phyloP scores from a whole-genome alignment of 2,888 invertebrate species.

The Scaptomyza tumidula region DNA sequence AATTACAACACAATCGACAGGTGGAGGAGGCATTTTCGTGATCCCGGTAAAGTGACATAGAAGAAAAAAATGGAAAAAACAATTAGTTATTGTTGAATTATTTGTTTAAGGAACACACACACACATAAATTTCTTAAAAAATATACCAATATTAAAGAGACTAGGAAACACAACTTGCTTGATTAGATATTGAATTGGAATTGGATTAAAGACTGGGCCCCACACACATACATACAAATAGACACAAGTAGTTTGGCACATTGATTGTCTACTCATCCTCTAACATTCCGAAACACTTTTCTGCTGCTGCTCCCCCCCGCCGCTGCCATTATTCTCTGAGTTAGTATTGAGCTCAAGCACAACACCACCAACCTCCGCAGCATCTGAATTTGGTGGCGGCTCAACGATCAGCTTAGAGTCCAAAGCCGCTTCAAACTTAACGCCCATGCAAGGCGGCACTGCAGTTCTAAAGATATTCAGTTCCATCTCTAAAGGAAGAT shows the following conservation, averaged over 20 bases:
- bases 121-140: conserved; percentile 28
- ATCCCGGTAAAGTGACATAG: conserved; percentile 68
- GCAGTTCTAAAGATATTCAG: conserved; percentile 80
- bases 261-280: conserved; percentile 69
- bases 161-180: conserved; percentile 7
- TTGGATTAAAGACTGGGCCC: conserved; percentile 4
- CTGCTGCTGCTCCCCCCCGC: conserved; percentile 19
- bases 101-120: conserved; percentile 14
- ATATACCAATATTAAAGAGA: conserved; percentile 15
- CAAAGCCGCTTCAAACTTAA: conserved; percentile 65
- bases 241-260: conserved; percentile 46
- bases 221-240: conserved; percentile 19
- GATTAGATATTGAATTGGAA: conserved; percentile 29
- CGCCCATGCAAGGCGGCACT: conserved; percentile 77
- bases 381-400: conserved; percentile 60
- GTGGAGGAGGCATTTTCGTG: conserved; percentile 23
- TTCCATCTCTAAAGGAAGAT: conserved; percentile 71
- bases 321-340: conserved; percentile 21
- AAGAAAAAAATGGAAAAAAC: conserved; percentile 24
- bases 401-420: conserved; percentile 72
- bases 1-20: conserved; percentile 37
- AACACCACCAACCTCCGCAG: conserved; percentile 50
- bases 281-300: conserved; percentile 68
- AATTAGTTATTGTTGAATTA: conserved; percentile 28
- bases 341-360: conserved; percentile 42